These are phyloP conservation scores for Zygaena filipendulae DNA, from an alignment of 2,888 invertebrate genomes.

Conservation along the genomic window DNA sequence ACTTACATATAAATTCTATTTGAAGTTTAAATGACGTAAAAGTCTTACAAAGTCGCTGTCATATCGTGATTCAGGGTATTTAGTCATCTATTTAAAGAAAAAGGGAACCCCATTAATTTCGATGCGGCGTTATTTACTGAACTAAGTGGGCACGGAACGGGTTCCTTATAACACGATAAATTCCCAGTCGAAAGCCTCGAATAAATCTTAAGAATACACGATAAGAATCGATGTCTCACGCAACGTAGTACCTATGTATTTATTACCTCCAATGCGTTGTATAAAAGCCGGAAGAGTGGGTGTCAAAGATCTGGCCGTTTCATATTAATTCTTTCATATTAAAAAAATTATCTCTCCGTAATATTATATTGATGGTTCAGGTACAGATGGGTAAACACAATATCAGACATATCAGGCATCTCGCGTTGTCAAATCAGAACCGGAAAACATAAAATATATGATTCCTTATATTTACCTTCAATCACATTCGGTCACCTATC, in stretches of 20 bases:
- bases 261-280: constrained; percentile 13
- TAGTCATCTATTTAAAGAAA: constrained; percentile 67
- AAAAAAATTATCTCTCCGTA: constrained; percentile 31
- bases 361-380: too few relatives aligned
- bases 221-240: constrained; percentile 66
- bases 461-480: too few relatives aligned
- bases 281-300: constrained; percentile 43
- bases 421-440: too few relatives aligned
- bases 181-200: constrained; percentile 47
- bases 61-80: constrained; percentile 57
- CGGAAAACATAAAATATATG: too few relatives aligned
- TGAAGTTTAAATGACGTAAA: constrained; percentile 56
- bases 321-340: constrained; percentile 34
- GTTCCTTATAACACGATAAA: constrained; percentile 59
- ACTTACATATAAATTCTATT: too few relatives aligned
- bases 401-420: too few relatives aligned
- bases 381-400: too few relatives aligned
- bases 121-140: constrained; percentile 59
- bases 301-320: constrained; percentile 31
- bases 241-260: constrained; percentile 39
- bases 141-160: constrained; percentile 63
- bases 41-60: constrained; percentile 39
- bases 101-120: constrained; percentile 57
- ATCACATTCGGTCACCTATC: too few relatives aligned
- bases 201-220: constrained; percentile 61